Evolutionary conservation across 2,888 invertebrate species (phyloP).

Genomic region (Odontothrips loti): DNA sequence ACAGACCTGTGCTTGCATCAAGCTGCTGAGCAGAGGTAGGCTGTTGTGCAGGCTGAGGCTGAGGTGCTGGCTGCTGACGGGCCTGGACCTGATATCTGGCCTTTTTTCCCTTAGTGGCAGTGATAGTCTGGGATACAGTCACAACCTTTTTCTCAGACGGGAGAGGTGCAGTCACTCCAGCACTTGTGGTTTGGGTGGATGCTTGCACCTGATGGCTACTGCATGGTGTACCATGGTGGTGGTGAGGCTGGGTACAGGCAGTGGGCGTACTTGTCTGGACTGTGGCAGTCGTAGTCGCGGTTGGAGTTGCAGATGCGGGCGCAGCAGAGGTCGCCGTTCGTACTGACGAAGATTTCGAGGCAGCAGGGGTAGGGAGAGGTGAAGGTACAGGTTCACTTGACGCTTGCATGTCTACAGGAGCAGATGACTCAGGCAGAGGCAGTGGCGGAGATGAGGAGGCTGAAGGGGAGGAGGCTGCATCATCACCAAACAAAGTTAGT

Average conservation of each 20-base stretch:
- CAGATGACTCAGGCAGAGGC: constrained; percentile 35
- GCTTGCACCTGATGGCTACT: constrained; percentile 56
- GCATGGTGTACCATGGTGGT: constrained; percentile 42
- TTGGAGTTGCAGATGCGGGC: constrained; percentile 40
- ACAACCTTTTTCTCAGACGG: constrained; percentile 8
- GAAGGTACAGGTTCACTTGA: constrained; percentile 34
- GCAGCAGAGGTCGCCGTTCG: constrained; percentile 36
- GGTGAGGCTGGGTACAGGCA: constrained; percentile 38
- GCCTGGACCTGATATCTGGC: constrained; percentile 44
- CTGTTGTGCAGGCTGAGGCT: constrained; percentile 38
- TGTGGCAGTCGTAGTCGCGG: constrained; percentile 38
- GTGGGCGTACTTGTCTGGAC: constrained; percentile 36
- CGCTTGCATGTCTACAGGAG: constrained; percentile 34
- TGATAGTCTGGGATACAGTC: background rate
- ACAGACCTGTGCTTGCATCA: constrained; percentile 28
- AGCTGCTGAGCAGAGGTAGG: constrained; percentile 32
- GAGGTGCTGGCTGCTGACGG: constrained; percentile 39
- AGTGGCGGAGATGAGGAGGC: constrained; percentile 34
- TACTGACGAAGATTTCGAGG: constrained; percentile 31
- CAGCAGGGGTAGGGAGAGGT: constrained; percentile 26
- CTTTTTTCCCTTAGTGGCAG: constrained; percentile 45
- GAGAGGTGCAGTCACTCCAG: constrained; percentile 8
- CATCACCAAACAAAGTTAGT: constrained; percentile 23
- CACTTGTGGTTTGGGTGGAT: constrained; percentile 56
- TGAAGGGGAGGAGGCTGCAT: constrained; percentile 29